phyloP scores from a whole-genome alignment of 2,113 vertebrate species.

The Gavialis gangeticus region DNA sequence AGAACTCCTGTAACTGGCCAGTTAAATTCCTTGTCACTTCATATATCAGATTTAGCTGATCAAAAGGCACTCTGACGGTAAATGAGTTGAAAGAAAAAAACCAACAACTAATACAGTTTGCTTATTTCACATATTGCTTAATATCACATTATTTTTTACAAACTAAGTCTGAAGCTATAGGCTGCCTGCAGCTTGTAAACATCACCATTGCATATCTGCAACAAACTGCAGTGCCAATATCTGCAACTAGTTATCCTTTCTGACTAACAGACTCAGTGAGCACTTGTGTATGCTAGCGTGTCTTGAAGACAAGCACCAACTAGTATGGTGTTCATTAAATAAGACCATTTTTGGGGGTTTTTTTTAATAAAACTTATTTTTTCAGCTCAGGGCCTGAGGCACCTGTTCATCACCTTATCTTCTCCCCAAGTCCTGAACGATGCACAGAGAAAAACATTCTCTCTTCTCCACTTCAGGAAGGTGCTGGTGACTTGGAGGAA shows the following conservation, averaged over 20 bases:
- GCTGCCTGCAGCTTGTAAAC: constrained; percentile 21
- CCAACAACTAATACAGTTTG: neutral
- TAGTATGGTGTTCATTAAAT: constrained; percentile 58
- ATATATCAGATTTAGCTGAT: too few relatives aligned
- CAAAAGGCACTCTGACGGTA: neutral
- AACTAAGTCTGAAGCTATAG: neutral
- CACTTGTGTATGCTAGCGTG: constrained; percentile 47
- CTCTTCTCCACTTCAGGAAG: constrained; percentile 13
- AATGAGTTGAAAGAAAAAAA: neutral
- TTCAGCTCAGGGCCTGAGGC: constrained; percentile 54
- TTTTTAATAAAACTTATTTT: constrained; percentile 2
- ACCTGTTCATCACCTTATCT: constrained; percentile 47
- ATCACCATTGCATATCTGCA: neutral
- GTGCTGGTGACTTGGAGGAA: neutral
- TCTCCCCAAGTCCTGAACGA: constrained; percentile 30
- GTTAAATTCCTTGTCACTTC: too few relatives aligned
- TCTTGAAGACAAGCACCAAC: constrained; percentile 50
- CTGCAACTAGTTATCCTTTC: neutral
- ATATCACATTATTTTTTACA: neutral
- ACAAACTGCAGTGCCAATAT: constrained; percentile 14
- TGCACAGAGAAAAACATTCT: neutral
- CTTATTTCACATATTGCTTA: neutral
- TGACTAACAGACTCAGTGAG: constrained; percentile 53
- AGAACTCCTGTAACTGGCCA: too few relatives aligned
- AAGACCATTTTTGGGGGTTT: too few relatives aligned